Conservation (phyloP, 2,113 vertebrate genomes). For the Percopsis transmontana region DNA sequence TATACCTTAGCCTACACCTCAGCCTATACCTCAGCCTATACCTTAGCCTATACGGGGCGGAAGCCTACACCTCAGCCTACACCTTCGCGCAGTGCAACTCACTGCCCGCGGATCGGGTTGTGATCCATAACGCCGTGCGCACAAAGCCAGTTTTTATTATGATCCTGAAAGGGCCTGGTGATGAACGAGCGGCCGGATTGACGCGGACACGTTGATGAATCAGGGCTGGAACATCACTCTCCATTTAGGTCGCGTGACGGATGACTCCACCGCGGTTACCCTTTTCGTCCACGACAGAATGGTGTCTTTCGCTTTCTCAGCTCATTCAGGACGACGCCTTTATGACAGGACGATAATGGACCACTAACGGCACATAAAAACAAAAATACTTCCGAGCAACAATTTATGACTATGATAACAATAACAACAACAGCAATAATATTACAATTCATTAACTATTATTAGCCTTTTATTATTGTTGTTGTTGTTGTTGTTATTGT, state of each 20-base stretch:
- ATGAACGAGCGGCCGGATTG: slow-evolving; percentile 54
- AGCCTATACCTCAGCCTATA: too few species aligned
- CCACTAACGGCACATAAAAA: not conserved
- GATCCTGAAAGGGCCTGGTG: slow-evolving; percentile 47
- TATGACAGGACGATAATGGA: slow-evolving; percentile 25
- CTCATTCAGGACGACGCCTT: slow-evolving; percentile 28
- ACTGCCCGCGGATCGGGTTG: too few species aligned
- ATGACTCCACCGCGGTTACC: slow-evolving; percentile 45
- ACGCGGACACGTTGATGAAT: slow-evolving; percentile 65
- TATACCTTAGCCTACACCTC: too few species aligned
- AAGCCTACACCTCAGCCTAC: too few species aligned
- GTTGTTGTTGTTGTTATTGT: not conserved
- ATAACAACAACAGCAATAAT: not conserved
- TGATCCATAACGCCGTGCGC: slow-evolving; percentile 39
- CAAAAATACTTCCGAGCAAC: not conserved
- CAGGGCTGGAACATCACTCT: slow-evolving; percentile 69
- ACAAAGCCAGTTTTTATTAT: slow-evolving; percentile 26
- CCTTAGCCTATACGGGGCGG: too few species aligned
- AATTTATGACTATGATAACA: not conserved
- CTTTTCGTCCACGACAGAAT: slow-evolving; percentile 49
- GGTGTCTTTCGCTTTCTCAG: slow-evolving; percentile 27
- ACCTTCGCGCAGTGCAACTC: too few species aligned
- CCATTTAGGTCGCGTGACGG: slow-evolving; percentile 63
- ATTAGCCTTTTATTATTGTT: not conserved
- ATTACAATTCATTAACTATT: too few species aligned